Conservation (phyloP, 2,797 vertebrate genomes). For the Gymnoscopelus braueri region DNA sequence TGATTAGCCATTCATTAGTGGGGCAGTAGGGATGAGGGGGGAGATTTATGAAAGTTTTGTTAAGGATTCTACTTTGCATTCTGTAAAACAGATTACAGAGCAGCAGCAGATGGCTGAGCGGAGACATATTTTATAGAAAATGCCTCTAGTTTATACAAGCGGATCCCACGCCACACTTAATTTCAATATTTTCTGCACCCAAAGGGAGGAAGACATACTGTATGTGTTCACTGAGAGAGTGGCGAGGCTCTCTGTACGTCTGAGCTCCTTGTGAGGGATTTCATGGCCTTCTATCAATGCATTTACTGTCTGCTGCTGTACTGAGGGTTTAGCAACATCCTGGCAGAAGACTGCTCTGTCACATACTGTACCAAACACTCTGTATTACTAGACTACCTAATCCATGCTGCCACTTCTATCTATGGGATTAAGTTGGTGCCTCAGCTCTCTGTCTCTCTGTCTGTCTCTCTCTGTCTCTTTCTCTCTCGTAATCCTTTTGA, state of each 20-base stretch:
- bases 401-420: constrained; percentile 43
- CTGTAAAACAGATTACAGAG: constrained; percentile 39
- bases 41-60: constrained; percentile 54
- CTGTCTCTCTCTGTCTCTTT: background rate
- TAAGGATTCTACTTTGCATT: constrained; percentile 24
- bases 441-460: background rate
- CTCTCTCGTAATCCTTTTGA: constrained; percentile 21
- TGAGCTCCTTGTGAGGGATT: constrained; percentile 50
- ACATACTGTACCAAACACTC: constrained; percentile 31
- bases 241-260: background rate
- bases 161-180: constrained; percentile 36
- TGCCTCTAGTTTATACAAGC: too few relatives aligned
- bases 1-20: constrained; percentile 63
- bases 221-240: constrained; percentile 28
- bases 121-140: constrained; percentile 20
- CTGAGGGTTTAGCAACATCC: constrained; percentile 45
- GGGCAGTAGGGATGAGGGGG: constrained; percentile 27
- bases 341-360: constrained; percentile 46
- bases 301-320: constrained; percentile 50
- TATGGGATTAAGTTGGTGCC: constrained; percentile 45
- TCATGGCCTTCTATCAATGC: constrained; percentile 49
- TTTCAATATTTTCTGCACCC: constrained; percentile 25
- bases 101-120: constrained; percentile 41
- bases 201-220: constrained; percentile 20
- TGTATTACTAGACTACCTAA: constrained; percentile 43